Percentiles rank a stretch among this genome's conserved stretches.
Evolutionary conservation across 2,888 invertebrate species (phyloP).

Genomic region (Drymonia ruficornis): DNA sequence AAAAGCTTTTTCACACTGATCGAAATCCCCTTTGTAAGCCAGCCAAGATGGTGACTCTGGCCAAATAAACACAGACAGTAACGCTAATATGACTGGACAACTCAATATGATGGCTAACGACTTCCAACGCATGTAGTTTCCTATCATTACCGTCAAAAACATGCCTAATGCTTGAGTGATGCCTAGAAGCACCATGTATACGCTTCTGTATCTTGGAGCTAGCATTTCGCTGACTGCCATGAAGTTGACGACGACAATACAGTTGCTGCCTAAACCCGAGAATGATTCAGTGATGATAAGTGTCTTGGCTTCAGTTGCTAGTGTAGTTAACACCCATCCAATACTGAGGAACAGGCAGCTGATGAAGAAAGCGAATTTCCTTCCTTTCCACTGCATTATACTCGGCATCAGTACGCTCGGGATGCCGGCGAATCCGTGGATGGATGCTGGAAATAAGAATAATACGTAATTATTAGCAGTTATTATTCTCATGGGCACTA

Average conservation of each 20-base stretch:
- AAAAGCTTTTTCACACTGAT: constrained; percentile 29
- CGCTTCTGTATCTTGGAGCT: constrained; percentile 28
- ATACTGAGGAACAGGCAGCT: constrained; percentile 29
- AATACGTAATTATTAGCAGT: too few relatives aligned
- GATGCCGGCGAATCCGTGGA: constrained; percentile 38
- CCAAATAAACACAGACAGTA: constrained; percentile 25
- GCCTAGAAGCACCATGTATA: constrained; percentile 23
- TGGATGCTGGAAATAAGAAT: constrained; percentile 30
- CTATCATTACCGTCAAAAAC: constrained; percentile 21
- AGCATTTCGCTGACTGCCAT: constrained; percentile 37
- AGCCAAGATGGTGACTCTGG: constrained; percentile 41
- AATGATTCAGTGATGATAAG: constrained; percentile 35
- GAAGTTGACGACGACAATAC: constrained; percentile 26
- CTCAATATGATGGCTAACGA: constrained; percentile 28
- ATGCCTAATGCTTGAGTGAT: constrained; percentile 29
- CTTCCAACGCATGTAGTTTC: constrained; percentile 34
- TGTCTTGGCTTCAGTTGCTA: constrained; percentile 13
- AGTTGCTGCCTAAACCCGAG: constrained; percentile 34
- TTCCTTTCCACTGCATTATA: constrained; percentile 38
- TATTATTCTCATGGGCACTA: too few relatives aligned
- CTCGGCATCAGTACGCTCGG: constrained; percentile 34
- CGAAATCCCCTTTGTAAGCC: constrained; percentile 33
- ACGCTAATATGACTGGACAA: constrained; percentile 14
- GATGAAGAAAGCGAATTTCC: constrained; percentile 32
- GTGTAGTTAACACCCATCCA: constrained; percentile 31